These are phyloP conservation scores for Hylomyscus alleni DNA, from an alignment of 2,797 vertebrate genomes.

Conservation along the genomic window DNA sequence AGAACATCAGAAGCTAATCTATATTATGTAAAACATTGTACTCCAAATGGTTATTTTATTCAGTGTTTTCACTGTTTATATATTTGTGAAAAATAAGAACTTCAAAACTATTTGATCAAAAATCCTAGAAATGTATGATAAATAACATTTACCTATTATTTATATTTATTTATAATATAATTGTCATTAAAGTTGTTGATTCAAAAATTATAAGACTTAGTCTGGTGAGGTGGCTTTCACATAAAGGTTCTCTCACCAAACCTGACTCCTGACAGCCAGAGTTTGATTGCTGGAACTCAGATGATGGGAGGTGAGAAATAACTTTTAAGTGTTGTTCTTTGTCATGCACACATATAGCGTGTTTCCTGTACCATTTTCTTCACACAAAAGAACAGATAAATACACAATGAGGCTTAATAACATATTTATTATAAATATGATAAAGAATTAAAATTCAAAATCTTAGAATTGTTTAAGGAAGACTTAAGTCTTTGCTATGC, in stretches of 20 bases:
- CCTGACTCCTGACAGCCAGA: too few relatives aligned
- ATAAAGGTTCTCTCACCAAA: not conserved
- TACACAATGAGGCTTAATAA: not conserved
- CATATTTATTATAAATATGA: not conserved
- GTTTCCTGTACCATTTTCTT: not conserved
- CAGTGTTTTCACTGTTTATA: not conserved
- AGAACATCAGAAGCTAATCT: not conserved
- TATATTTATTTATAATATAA: not conserved
- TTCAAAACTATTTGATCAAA: not conserved
- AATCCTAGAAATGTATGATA: not conserved
- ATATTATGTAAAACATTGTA: too few relatives aligned
- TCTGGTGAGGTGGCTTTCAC: not conserved
- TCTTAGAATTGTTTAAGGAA: not conserved
- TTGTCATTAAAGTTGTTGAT: not conserved
- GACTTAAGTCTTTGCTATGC: not conserved
- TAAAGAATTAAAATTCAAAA: not conserved
- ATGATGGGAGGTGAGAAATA: not conserved
- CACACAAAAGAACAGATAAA: not conserved
- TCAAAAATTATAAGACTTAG: not conserved
- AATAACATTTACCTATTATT: not conserved
- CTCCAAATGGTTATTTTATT: not conserved
- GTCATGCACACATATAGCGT: not conserved
- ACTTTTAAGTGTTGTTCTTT: not conserved
- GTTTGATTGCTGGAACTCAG: too few relatives aligned
- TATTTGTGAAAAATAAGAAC: not conserved